These are phyloP conservation scores for Eupithecia dodoneata DNA, from an alignment of 2,888 invertebrate species.

Conservation along the genomic window DNA sequence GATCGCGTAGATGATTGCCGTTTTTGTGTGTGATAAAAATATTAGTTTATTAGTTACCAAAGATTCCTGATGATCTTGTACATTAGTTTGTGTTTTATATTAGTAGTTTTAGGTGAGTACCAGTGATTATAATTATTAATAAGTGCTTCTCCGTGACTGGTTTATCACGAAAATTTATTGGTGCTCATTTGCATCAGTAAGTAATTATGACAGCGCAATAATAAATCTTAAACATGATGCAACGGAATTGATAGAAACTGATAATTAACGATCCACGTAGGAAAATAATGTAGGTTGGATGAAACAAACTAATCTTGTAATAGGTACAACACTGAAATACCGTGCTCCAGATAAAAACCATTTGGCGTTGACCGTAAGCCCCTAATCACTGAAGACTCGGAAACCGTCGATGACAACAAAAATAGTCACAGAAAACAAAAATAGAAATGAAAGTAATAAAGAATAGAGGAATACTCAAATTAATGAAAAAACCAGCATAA, in stretches of 20 bases:
- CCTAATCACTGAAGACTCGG: slow-evolving; percentile 29
- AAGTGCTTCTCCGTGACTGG: slow-evolving; percentile 45
- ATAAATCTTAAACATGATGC: slow-evolving; percentile 50
- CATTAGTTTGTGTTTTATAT: slow-evolving; percentile 84
- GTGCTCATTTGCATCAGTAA: slow-evolving; percentile 57
- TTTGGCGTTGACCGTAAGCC: slow-evolving; percentile 27
- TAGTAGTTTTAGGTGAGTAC: slow-evolving; percentile 83
- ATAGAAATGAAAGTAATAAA: slow-evolving; percentile 22
- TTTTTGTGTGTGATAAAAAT: slow-evolving; percentile 75
- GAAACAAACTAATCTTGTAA: slow-evolving; percentile 27
- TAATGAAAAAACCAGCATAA: slow-evolving; percentile 40
- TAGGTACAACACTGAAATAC: slow-evolving; percentile 27
- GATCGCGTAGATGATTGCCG: slow-evolving; percentile 81
- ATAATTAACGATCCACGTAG: slow-evolving; percentile 31
- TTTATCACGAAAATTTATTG: slow-evolving; percentile 65
- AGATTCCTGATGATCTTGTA: slow-evolving; percentile 84
- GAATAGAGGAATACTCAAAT: slow-evolving; percentile 32
- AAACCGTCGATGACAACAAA: slow-evolving; percentile 26
- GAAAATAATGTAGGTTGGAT: slow-evolving; percentile 31
- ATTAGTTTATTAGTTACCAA: slow-evolving; percentile 83
- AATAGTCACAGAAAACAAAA: slow-evolving; percentile 23
- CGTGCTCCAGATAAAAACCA: slow-evolving; percentile 32
- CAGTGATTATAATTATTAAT: slow-evolving; percentile 43
- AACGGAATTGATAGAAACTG: slow-evolving; percentile 37
- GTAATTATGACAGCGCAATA: slow-evolving; percentile 56